Evolutionary conservation across 2,113 vertebrate species (phyloP).

Genomic region (Cheilinus undulatus): DNA sequence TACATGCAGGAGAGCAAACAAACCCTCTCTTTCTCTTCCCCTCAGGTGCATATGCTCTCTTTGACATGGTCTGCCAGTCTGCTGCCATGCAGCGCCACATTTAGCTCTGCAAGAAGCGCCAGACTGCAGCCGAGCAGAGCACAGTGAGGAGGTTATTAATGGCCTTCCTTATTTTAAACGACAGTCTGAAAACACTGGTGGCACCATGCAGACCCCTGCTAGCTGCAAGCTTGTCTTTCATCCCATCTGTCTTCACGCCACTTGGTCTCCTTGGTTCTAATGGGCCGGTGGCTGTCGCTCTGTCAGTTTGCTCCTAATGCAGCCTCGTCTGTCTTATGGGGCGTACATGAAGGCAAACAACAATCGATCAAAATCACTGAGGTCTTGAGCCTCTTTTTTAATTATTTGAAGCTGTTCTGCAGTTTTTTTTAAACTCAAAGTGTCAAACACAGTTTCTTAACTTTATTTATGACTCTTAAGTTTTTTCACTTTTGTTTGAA

Average conservation of each 20-base stretch:
- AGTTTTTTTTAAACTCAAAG: background rate
- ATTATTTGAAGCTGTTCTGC: conserved; percentile 34
- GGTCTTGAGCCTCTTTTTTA: conserved; percentile 22
- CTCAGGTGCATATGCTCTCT: conserved; percentile 57
- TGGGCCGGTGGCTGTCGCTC: conserved; percentile 60
- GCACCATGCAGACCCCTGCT: conserved; percentile 69
- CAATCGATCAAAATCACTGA: conserved; percentile 42
- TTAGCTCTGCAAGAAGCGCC: conserved; percentile 66
- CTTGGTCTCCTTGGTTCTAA: conserved; percentile 68
- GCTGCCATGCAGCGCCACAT: conserved; percentile 71
- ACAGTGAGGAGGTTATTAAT: conserved; percentile 80
- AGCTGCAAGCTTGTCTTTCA: conserved; percentile 76
- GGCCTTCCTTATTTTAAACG: conserved; percentile 80
- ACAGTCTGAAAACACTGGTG: conserved; percentile 79
- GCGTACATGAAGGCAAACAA: conserved; percentile 28
- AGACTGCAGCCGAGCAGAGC: conserved; percentile 73
- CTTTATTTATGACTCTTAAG: background rate
- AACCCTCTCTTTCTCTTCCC: conserved; percentile 21
- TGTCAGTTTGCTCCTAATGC: conserved; percentile 55
- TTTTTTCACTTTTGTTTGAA: conserved; percentile 18
- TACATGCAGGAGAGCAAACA: conserved; percentile 21
- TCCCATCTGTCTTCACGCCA: conserved; percentile 74
- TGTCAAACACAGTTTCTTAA: background rate
- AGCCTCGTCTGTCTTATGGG: conserved; percentile 54
- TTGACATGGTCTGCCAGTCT: conserved; percentile 74